Evolutionary conservation across 2,113 vertebrate species (phyloP).

Genomic region (Dasyornis broadbenti): DNA sequence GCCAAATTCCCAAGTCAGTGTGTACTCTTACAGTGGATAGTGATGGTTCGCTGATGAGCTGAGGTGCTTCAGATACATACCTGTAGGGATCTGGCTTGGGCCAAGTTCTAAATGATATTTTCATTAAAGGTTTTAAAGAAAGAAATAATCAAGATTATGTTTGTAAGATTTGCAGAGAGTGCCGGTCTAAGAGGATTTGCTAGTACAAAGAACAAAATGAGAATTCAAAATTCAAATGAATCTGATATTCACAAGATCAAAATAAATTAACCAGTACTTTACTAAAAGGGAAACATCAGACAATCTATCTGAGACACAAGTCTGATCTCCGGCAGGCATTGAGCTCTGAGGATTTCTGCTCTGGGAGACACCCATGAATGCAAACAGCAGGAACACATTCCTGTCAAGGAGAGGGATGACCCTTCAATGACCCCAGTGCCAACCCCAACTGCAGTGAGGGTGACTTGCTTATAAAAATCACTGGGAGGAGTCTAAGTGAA

Average conservation of each 20-base stretch:
- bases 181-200: not conserved
- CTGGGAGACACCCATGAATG: not conserved
- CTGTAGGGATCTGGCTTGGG: not conserved
- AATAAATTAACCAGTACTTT: not conserved
- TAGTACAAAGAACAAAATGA: not conserved
- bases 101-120: not conserved
- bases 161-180: not conserved
- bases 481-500: not conserved
- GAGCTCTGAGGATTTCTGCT: not conserved
- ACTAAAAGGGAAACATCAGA: not conserved
- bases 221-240: not conserved
- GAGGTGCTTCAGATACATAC: not conserved
- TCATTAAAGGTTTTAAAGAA: not conserved
- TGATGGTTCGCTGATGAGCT: not conserved
- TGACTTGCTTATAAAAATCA: not conserved
- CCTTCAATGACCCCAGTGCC: not conserved
- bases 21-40: not conserved
- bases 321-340: not conserved
- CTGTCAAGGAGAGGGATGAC: rapidly evolving
- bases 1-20: not conserved
- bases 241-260: not conserved
- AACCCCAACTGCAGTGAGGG: not conserved
- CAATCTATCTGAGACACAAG: not conserved
- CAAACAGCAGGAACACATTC: not conserved
- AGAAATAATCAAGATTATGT: not conserved